Base-by-base conservation (phyloP, 1,140 invertebrate species). In the Notospermus geniculatus region DNA sequence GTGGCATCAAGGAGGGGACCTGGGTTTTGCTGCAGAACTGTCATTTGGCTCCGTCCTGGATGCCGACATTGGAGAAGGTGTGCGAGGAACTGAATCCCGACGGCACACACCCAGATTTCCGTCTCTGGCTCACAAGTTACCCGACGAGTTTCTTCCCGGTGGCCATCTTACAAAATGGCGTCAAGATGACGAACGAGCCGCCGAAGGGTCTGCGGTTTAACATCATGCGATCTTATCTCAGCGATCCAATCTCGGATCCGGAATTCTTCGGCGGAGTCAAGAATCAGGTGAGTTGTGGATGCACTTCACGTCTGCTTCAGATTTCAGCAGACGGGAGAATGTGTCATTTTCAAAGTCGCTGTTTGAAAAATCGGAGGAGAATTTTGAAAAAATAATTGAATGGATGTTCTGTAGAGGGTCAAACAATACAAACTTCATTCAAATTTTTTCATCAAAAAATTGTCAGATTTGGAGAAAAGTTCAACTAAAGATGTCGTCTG, bases 101-200 rank as follows among this genome's bases (percentile, higher is more conserved):
- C 45, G 63, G 69, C 25, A 79, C 71, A 1, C 80, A 83, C 64
- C 79, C 81, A 32, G 81, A 83, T 58, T 83, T 82, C 72, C 67
- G 81, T 17, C 60, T 83, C 45, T 83, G 81, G 81, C 68, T 83
- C 57, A 83, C 81, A 19, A 80, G 92, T 53, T 97, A 97, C 77
- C 92, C 95, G 0, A 88, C 88, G 0, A 88, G 90, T 17, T 71
- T 91, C 76, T 97, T 98, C 78, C 94, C 95, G 0, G 91, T 95
- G 0, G 86, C 91, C 41, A 88, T 98, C 25, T 82, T 97, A 28
- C 92, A 97, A 78, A 95, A 94, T 72, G 82, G 84, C 36, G 81
- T 97, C 0, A 98, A 97, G 83, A 96, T 97, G 88, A 95, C 93
- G 0, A 96, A 96, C 79, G 95, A 97, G 80, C 91, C 93, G 0